Evolutionary conservation across 1,140 invertebrate genomes (phyloP).

Genomic region (Ips typographus): DNA sequence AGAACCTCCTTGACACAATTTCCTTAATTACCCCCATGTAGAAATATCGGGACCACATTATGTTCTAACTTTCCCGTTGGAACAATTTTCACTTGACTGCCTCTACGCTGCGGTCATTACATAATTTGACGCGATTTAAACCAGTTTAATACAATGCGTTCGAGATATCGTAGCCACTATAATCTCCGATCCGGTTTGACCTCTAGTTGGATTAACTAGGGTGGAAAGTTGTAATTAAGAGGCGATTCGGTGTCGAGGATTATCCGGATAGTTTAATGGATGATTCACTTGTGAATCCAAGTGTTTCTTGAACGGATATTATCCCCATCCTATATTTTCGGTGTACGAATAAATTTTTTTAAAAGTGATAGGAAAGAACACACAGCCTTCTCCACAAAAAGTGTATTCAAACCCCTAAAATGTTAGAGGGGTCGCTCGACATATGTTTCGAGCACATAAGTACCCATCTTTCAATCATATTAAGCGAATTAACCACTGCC

Average conservation of each 20-base stretch:
- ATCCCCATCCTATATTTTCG: background rate
- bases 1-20: too few relatives aligned
- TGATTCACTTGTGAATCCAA: background rate
- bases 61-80: background rate
- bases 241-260: slow-evolving; percentile 1
- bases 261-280: background rate
- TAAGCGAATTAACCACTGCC: too few relatives aligned
- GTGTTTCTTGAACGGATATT: background rate
- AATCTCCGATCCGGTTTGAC: slow-evolving; percentile 9
- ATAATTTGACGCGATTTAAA: slow-evolving; percentile 11
- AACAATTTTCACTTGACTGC: background rate
- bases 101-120: background rate
- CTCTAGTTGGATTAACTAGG: slow-evolving; percentile 2
- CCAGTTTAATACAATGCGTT: slow-evolving; percentile 13
- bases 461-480: too few relatives aligned
- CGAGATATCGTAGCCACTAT: slow-evolving; percentile 4
- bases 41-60: background rate
- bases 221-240: slow-evolving; percentile 3
- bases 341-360: background rate
- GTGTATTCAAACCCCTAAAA: too few relatives aligned
- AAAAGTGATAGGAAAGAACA: background rate
- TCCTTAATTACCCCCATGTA: too few relatives aligned
- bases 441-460: too few relatives aligned
- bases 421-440: too few relatives aligned
- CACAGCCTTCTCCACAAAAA: too few relatives aligned